These are phyloP conservation scores for Sitophilus oryzae DNA, from an alignment of 1,140 invertebrate genomes.

Conservation along the genomic window DNA sequence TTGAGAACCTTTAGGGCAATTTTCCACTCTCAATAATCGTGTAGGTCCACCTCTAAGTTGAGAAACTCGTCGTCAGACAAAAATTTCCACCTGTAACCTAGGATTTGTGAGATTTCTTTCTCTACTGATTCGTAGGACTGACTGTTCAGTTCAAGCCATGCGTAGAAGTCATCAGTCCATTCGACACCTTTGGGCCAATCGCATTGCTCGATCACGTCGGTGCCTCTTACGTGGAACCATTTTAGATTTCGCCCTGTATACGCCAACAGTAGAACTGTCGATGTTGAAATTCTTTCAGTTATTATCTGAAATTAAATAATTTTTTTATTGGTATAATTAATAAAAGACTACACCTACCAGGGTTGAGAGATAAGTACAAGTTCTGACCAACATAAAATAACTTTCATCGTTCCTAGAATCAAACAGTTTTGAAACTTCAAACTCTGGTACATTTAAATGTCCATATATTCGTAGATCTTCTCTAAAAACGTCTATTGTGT, in stretches of 20 bases:
- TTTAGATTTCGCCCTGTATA: conserved; percentile 58
- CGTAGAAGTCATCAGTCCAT: conserved; percentile 61
- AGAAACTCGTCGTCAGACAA: conserved; percentile 68
- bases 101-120: conserved; percentile 60
- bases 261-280: conserved; percentile 69
- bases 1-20: too few species aligned
- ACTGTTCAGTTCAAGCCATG: conserved; percentile 59
- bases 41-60: conserved; percentile 29
- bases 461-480: conserved; percentile 53
- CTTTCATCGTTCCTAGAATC: conserved; percentile 58
- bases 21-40: conserved; percentile 17
- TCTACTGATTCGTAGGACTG: conserved; percentile 60
- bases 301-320: conserved; percentile 49
- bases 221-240: conserved; percentile 62
- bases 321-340: neutral
- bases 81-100: conserved; percentile 67
- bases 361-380: conserved; percentile 59
- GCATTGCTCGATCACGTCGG: conserved; percentile 63
- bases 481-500: conserved; percentile 54
- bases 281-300: conserved; percentile 72
- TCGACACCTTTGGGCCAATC: conserved; percentile 61
- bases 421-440: conserved; percentile 55
- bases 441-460: conserved; percentile 58
- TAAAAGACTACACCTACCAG: conserved; percentile 47
- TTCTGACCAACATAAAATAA: conserved; percentile 54